Conservation (phyloP, 2,113 vertebrate species). For the Megaceryle maxima region DNA sequence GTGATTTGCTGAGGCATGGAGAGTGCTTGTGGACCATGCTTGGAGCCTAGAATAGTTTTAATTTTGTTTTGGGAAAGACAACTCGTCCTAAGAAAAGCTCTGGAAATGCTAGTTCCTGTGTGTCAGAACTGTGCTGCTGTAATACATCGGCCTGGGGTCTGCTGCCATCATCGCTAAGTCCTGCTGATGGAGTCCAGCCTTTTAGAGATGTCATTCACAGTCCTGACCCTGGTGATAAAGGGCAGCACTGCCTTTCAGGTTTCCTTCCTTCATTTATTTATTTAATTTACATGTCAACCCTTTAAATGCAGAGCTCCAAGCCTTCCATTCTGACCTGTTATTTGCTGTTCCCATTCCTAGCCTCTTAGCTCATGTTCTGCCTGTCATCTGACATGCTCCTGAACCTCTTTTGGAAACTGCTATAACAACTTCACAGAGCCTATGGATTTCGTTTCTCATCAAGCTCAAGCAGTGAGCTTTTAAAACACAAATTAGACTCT, state of each 20-base stretch:
- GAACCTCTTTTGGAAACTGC: background rate
- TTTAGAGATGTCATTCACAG: background rate
- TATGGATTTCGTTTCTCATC: background rate
- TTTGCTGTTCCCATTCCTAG: background rate
- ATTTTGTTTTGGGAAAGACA: background rate
- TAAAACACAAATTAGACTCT: background rate
- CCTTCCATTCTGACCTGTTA: background rate
- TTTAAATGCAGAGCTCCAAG: background rate
- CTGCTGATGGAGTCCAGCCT: conserved; percentile 18
- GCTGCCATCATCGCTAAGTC: background rate
- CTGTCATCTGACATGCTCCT: background rate
- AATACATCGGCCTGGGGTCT: background rate
- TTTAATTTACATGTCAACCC: background rate
- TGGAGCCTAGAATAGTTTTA: background rate
- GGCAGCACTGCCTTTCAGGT: background rate
- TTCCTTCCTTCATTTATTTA: background rate
- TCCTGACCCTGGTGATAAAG: conserved; percentile 2
- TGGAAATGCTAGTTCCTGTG: background rate
- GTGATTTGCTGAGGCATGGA: background rate
- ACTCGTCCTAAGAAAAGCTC: background rate
- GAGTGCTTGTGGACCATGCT: rapidly evolving
- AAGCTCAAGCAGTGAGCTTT: background rate
- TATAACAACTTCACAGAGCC: background rate
- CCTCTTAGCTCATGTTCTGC: background rate
- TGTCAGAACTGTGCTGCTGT: background rate